Evolutionary conservation across 2,113 vertebrate species (phyloP), one percentile per base, ranked within the genome.

Genomic region (Mugil cephalus): DNA sequence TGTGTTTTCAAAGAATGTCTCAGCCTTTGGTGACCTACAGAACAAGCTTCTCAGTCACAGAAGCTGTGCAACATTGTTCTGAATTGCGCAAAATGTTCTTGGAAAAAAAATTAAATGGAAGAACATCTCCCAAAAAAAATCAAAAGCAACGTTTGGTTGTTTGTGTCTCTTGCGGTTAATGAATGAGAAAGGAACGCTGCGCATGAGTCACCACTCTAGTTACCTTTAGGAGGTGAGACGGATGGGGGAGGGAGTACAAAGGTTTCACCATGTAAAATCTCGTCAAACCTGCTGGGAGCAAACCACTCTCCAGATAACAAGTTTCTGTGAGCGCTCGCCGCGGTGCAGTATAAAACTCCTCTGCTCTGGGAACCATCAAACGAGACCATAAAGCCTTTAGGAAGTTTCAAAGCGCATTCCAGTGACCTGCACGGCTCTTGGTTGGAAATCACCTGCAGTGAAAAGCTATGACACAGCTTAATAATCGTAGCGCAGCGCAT

Each of bases 281-380:
- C 48, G 91, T 89, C 88, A 86, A 92, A 93, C 91, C 88, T 86
- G 91, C 83, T 92, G 24, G 42, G 50, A 71, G 12, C 12, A 15
- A 83, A 40, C 30, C 21, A 62, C 69, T n/a, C n/a, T 6, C 9
- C 43, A 39, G 40, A 81, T 43, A 82, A 77, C 79, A 84, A 21
- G 74, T 86, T 58, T 60, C 71, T 70, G 36, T 63, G 19, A n/a
- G n/a, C 6, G 45, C 56, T 38, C 7, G 8, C 55, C 36, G 54
- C 14, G 10, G 17, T 18, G 0, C 0, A 14, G 7, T 0, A 17
- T 11, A 13, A 48, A 48, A 51, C 51, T 38, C 6, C 4, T 40
- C 1, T 3, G 13, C 35, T 14, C 39, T 15, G 66, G 10, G 0
- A 8, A 1, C 3, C 8, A 48, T 6, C 11, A 35, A 39, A 79